Evolutionary conservation across 2,888 invertebrate genomes (phyloP).

Genomic region (Theretra japonica): DNA sequence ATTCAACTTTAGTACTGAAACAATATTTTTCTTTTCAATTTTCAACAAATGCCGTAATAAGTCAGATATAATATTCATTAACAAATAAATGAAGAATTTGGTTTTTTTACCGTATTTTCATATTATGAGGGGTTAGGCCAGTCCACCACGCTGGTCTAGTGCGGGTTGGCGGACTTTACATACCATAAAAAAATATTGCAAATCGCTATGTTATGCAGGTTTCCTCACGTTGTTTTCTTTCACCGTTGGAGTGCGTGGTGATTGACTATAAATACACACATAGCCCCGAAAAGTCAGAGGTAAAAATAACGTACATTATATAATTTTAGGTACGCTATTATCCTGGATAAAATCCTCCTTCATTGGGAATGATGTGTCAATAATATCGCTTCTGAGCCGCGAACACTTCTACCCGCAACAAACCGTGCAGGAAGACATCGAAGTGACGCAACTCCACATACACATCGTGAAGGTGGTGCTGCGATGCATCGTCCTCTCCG

Average conservation of each 20-base stretch:
- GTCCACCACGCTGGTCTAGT: no score
- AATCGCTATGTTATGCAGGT: no score
- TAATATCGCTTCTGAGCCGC: slow-evolving; percentile 67
- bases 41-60: no score
- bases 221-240: no score
- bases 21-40: no score
- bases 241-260: neutral
- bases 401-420: slow-evolving; percentile 71
- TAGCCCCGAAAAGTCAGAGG: no score
- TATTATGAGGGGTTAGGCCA: no score
- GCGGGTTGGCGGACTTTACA: no score
- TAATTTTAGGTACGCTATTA: slow-evolving; percentile 56
- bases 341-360: slow-evolving; percentile 69
- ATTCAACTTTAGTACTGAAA: neutral
- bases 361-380: slow-evolving; percentile 65
- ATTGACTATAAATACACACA: neutral
- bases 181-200: no score
- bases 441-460: slow-evolving; percentile 71
- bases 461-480: slow-evolving; percentile 70
- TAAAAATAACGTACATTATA: neutral
- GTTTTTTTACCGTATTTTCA: no score
- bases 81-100: no score
- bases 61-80: no score
- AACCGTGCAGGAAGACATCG: slow-evolving; percentile 66
- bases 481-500: slow-evolving; percentile 60